phyloP scores from a whole-genome alignment of 2,797 vertebrate genomes.

The Gallinago stenura region DNA sequence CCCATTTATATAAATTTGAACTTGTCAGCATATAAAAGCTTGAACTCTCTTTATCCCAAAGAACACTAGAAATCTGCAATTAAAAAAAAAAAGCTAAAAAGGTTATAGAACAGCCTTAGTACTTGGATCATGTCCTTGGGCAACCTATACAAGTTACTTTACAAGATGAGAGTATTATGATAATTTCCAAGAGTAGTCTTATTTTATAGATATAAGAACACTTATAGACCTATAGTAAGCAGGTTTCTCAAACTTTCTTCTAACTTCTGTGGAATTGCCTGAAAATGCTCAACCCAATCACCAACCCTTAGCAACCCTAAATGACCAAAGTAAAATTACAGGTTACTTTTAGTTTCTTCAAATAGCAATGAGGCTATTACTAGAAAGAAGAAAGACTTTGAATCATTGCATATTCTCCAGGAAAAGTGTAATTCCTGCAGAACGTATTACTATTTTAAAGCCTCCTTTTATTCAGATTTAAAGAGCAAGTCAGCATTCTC shows the following conservation, averaged over 20 bases:
- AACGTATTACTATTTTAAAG: not conserved
- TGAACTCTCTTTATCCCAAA: constrained; percentile 83
- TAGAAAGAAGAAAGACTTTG: not conserved
- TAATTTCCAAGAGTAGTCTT: not conserved
- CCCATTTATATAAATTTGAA: constrained; percentile 90
- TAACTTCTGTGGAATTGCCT: not conserved
- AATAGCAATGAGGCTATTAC: not conserved
- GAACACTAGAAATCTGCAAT: constrained; percentile 87
- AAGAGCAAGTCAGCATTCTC: not conserved
- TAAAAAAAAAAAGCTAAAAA: not conserved
- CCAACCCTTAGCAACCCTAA: not conserved
- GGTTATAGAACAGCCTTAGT: not conserved
- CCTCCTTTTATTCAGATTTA: not conserved
- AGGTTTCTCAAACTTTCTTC: not conserved
- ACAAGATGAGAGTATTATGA: not conserved
- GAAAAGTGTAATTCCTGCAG: no score
- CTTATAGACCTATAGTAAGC: not conserved
- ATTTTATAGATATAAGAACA: not conserved
- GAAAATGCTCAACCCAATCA: not conserved
- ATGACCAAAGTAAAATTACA: not conserved
- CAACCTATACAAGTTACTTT: not conserved
- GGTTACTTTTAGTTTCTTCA: not conserved
- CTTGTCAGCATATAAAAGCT: constrained; percentile 88
- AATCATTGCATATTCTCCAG: not conserved
- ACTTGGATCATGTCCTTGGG: not conserved